phyloP scores from a whole-genome alignment of 2,888 invertebrate species.

The Caenorhabditis doughertyi region DNA sequence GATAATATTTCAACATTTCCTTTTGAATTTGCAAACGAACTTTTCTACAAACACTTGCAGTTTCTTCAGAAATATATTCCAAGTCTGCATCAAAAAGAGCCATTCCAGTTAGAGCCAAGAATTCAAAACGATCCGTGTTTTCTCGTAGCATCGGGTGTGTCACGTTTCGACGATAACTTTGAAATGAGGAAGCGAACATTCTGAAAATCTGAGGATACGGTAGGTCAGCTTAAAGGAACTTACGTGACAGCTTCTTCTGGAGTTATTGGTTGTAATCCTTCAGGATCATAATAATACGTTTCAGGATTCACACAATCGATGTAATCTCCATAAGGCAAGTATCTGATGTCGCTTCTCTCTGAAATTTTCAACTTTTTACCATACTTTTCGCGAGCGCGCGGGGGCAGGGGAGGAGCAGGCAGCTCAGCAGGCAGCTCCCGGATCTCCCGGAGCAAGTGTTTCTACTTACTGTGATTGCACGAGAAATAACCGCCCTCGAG shows the following conservation, averaged over 20 bases:
- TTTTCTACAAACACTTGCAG: constrained; percentile 32
- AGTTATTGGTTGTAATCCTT: constrained; percentile 42
- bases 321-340: constrained; percentile 46
- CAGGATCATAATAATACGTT: constrained; percentile 54
- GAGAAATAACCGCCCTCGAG: constrained; percentile 68
- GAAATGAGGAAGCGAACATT: constrained; percentile 41
- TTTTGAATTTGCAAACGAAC: constrained; percentile 30
- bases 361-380: not conserved
- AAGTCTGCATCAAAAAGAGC: constrained; percentile 46
- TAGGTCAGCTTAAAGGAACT: not conserved
- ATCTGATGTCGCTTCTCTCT: constrained; percentile 52
- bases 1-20: constrained; percentile 44
- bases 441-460: too few relatives aligned
- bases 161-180: constrained; percentile 44
- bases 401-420: too few relatives aligned
- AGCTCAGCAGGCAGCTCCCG: too few relatives aligned
- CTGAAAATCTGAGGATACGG: not conserved
- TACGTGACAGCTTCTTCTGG: constrained; percentile 42
- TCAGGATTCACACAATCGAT: constrained; percentile 48
- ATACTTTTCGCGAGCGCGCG: too few relatives aligned
- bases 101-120: constrained; percentile 41
- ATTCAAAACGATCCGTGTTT: constrained; percentile 43
- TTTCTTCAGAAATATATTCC: constrained; percentile 24
- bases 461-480: constrained; percentile 41
- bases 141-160: constrained; percentile 54